Percentiles rank a stretch among this genome's conserved stretches.
Evolutionary conservation across 1,140 invertebrate species (phyloP).

Genomic region (Daktulosphaira vitifoliae): DNA sequence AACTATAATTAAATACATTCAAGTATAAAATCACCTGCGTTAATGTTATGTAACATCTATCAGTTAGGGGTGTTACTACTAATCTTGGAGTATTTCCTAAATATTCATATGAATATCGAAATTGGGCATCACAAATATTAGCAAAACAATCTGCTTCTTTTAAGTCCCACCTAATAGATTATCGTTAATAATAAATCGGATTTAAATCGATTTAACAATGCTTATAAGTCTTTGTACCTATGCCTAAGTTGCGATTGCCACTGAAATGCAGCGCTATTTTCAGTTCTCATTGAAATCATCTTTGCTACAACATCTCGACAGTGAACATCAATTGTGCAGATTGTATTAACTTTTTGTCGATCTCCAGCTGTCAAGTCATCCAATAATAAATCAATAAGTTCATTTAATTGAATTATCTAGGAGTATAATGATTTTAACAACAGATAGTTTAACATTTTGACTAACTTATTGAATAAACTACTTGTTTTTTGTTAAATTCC

Average conservation of each 20-base stretch:
- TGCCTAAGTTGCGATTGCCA: slow-evolving; percentile 88
- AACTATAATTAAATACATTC: neutral
- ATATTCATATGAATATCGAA: slow-evolving; percentile 71
- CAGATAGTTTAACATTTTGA: too few species aligned
- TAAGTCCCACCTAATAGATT: slow-evolving; percentile 60
- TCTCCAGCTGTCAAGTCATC: slow-evolving; percentile 72
- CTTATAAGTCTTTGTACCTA: slow-evolving; percentile 48
- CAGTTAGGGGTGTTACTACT: slow-evolving; percentile 77
- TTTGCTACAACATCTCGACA: slow-evolving; percentile 80
- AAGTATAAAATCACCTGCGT: slow-evolving; percentile 51
- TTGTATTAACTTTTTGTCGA: slow-evolving; percentile 89
- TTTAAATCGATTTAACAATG: too few species aligned
- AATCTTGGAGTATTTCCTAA: slow-evolving; percentile 71
- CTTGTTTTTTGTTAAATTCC: slow-evolving; percentile 85
- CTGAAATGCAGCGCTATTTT: slow-evolving; percentile 71
- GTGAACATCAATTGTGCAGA: slow-evolving; percentile 89
- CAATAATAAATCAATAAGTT: slow-evolving; percentile 67
- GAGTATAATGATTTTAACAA: too few species aligned
- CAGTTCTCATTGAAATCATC: slow-evolving; percentile 71
- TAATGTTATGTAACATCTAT: slow-evolving; percentile 83
- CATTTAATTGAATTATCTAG: slow-evolving; percentile 63
- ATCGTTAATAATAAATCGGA: too few species aligned
- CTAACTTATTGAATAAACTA: slow-evolving; percentile 37
- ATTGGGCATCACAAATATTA: slow-evolving; percentile 85
- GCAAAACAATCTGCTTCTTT: slow-evolving; percentile 75